Conservation (phyloP, 2,888 invertebrate genomes). For the Mactromeris polynyma region DNA sequence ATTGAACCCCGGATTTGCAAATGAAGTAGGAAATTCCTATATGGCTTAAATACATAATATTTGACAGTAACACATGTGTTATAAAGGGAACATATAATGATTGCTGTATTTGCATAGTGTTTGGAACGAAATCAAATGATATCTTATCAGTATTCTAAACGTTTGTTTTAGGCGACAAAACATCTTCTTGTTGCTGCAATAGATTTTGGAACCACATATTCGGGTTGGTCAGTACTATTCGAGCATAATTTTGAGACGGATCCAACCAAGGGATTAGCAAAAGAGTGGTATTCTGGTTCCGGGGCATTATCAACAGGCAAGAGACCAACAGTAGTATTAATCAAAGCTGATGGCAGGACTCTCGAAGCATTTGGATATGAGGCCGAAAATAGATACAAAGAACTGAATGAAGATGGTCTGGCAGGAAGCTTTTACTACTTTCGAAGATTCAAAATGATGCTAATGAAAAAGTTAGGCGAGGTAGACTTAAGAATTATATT, state of each 20-base stretch:
- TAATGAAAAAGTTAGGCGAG: not conserved
- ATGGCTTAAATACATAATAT: too few species aligned
- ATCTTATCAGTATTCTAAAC: too few species aligned
- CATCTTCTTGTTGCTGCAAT: not conserved
- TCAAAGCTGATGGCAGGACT: not conserved
- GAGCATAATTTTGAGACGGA: not conserved
- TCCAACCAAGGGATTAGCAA: not conserved
- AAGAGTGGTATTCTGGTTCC: not conserved
- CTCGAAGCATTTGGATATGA: not conserved
- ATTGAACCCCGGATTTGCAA: too few species aligned
- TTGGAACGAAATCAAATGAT: too few species aligned
- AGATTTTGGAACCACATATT: slow-evolving; percentile 3
- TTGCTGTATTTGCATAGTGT: too few species aligned
- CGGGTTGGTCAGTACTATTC: not conserved
- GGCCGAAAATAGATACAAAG: not conserved
- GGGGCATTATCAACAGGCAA: not conserved
- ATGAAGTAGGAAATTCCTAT: too few species aligned
- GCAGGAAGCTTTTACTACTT: not conserved
- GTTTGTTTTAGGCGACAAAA: too few species aligned
- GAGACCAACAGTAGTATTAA: not conserved
- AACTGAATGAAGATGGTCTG: not conserved
- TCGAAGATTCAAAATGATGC: not conserved
- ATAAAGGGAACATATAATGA: too few species aligned
- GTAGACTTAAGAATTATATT: not conserved
- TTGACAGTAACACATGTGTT: too few species aligned